Conservation (phyloP, 2,113 vertebrate genomes). For the Cervus canadensis region DNA sequence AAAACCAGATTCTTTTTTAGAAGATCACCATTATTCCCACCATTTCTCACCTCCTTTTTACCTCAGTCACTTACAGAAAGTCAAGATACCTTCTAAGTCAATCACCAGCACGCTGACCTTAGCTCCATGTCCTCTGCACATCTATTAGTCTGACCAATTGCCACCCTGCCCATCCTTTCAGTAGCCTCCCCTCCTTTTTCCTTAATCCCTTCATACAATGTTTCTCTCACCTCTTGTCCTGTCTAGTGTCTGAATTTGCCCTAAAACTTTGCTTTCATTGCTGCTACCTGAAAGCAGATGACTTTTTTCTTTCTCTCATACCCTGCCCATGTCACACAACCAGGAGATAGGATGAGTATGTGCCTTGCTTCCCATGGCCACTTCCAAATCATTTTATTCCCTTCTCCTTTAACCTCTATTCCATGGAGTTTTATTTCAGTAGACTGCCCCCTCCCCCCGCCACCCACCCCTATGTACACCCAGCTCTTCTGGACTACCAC, state of each 20-base stretch:
- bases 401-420: not conserved
- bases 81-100: not conserved
- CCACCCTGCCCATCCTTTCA: not conserved
- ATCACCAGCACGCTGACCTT: not conserved
- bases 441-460: not conserved
- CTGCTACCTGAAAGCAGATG: not conserved
- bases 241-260: not conserved
- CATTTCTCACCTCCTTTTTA: not conserved
- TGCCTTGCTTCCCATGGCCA: not conserved
- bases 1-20: not conserved
- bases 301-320: not conserved
- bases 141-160: not conserved
- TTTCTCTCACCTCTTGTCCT: not conserved
- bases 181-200: not conserved
- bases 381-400: not conserved
- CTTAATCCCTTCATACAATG: not conserved
- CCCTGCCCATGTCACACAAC: not conserved
- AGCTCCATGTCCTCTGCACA: not conserved
- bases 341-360: not conserved
- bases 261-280: not conserved
- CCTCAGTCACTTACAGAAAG: not conserved
- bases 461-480: rapidly evolving
- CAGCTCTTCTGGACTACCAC: rapidly evolving
- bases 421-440: not conserved
- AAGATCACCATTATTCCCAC: not conserved